A percentile compares a stretch with the other conserved stretches of the same genome.
These are phyloP conservation scores for Eustalomyia histrio DNA, from an alignment of 2,888 invertebrate species.

Conservation along the genomic window DNA sequence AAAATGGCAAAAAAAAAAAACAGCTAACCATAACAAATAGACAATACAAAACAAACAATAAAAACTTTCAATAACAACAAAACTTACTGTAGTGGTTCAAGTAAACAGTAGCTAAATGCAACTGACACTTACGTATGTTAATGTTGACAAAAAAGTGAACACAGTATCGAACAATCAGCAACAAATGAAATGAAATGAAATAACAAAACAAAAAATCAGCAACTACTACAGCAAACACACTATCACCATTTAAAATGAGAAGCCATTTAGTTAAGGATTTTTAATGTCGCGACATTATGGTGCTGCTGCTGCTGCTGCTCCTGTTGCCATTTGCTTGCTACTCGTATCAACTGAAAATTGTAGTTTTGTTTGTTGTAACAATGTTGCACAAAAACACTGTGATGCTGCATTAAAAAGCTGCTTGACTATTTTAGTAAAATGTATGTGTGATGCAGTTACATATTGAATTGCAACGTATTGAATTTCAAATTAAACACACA, in stretches of 20 bases:
- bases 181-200: slow-evolving; percentile 38
- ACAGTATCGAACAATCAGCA: slow-evolving; percentile 61
- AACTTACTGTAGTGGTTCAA: slow-evolving; percentile 2
- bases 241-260: slow-evolving; percentile 67
- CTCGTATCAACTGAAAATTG: not conserved
- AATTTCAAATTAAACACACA: slow-evolving; percentile 35
- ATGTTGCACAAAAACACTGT: not conserved
- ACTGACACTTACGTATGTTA: slow-evolving; percentile 77
- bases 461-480: slow-evolving; percentile 60
- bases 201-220: slow-evolving; percentile 5
- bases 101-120: slow-evolving; percentile 72
- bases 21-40: not conserved
- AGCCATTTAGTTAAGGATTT: slow-evolving; percentile 61
- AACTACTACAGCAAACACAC: slow-evolving; percentile 31
- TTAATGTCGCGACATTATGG: slow-evolving; percentile 60
- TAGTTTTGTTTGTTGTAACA: not conserved
- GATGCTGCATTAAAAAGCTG: not conserved
- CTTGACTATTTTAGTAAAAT: not conserved
- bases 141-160: slow-evolving; percentile 72
- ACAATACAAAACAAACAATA: not conserved
- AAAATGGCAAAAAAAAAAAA: not conserved
- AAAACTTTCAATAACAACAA: not conserved
- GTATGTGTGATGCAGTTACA: slow-evolving; percentile 39
- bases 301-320: slow-evolving; percentile 32
- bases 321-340: too few species aligned